phyloP scores from a whole-genome alignment of 2,888 invertebrate genomes.

The Thalpophila matura region DNA sequence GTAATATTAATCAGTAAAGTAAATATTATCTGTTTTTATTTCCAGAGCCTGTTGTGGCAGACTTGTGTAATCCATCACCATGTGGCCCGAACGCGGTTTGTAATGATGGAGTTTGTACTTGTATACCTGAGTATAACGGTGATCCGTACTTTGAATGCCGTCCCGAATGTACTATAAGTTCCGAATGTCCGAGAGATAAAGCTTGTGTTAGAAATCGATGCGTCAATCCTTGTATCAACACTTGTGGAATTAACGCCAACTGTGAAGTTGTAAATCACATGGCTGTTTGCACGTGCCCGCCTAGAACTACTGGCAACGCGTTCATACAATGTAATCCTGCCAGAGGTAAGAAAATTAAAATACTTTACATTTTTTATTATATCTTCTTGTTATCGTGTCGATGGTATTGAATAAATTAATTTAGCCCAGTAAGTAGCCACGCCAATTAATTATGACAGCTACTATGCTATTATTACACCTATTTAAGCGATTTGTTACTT shows the following conservation, averaged over 20 bases:
- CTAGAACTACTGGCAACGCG: constrained; percentile 93
- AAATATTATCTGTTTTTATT: constrained; percentile 23
- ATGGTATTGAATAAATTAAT: no score
- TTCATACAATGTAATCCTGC: constrained; percentile 92
- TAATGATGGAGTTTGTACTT: constrained; percentile 91
- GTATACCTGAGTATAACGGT: constrained; percentile 91
- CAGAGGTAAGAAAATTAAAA: constrained; percentile 80
- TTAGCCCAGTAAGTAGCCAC: no score
- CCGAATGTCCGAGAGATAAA: constrained; percentile 93
- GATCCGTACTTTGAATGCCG: constrained; percentile 93
- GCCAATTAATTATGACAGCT: no score
- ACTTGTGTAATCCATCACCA: constrained; percentile 92
- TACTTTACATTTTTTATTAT: not conserved
- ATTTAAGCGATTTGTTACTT: not conserved
- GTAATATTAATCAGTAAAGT: not conserved
- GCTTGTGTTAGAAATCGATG: constrained; percentile 94
- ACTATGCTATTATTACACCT: no score
- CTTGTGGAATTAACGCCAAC: constrained; percentile 94
- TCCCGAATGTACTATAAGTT: constrained; percentile 94
- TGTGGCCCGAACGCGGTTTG: constrained; percentile 92
- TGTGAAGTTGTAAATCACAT: constrained; percentile 94
- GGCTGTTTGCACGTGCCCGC: constrained; percentile 94
- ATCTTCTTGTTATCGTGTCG: no score
- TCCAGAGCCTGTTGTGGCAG: constrained; percentile 76
- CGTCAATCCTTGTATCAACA: constrained; percentile 93